Evolutionary conservation across 2,797 vertebrate species (phyloP).

Genomic region (Enteromius trimaculatus): DNA sequence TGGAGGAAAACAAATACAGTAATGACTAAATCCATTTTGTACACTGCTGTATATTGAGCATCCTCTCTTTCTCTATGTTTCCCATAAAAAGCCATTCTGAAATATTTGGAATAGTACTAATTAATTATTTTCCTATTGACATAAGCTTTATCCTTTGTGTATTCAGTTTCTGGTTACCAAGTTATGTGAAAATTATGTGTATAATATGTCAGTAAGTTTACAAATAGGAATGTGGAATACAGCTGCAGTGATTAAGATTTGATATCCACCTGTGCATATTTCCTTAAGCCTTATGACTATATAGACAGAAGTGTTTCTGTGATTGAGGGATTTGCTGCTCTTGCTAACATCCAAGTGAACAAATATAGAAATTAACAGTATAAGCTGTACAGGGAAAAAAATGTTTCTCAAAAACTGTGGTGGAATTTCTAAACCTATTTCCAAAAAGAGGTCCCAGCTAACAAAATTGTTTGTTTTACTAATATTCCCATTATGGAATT

Average conservation of each 20-base stretch:
- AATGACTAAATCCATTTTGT: conserved; percentile 17
- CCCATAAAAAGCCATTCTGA: not conserved
- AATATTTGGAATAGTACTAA: not conserved
- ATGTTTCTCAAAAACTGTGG: not conserved
- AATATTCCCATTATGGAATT: not conserved
- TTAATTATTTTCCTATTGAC: not conserved
- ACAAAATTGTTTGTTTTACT: not conserved
- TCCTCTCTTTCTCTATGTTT: not conserved
- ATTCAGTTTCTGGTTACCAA: not conserved
- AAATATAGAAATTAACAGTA: not conserved
- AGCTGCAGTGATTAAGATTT: not conserved
- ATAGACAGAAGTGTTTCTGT: not conserved
- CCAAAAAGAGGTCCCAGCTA: not conserved
- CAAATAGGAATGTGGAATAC: not conserved
- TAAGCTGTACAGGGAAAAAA: not conserved
- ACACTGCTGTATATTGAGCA: not conserved
- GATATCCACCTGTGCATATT: not conserved
- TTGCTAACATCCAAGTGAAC: not conserved
- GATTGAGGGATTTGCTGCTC: not conserved
- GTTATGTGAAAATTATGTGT: not conserved
- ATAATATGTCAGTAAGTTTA: not conserved
- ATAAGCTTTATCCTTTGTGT: not conserved
- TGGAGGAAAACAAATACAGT: not conserved
- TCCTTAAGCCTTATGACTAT: not conserved
- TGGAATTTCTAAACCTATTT: not conserved